Conservation (phyloP, 1,140 invertebrate genomes). For the Drosophila pachea region DNA sequence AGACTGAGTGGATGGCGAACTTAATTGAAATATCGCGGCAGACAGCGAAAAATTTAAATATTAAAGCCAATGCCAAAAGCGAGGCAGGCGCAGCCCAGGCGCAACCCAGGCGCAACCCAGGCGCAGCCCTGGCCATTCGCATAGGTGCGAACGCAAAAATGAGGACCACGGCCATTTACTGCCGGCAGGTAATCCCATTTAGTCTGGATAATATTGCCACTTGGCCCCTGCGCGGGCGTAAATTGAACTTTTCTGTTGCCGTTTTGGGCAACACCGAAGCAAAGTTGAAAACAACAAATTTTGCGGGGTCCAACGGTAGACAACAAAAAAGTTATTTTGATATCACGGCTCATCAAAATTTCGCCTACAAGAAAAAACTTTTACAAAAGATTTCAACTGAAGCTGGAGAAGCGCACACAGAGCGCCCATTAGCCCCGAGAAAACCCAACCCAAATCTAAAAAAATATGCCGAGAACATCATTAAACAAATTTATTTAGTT, state of each 20-base stretch:
- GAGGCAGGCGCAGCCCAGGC: not conserved
- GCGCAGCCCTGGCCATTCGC: not conserved
- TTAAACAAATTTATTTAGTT: no score
- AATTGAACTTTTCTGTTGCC: conserved; percentile 57
- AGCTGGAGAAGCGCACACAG: conserved; percentile 50
- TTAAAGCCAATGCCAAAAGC: not conserved
- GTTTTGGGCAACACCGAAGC: conserved; percentile 2
- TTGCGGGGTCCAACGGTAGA: conserved; percentile 22
- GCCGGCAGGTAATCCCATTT: conserved; percentile 70
- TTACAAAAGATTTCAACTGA: conserved; percentile 56
- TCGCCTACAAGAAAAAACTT: conserved; percentile 73
- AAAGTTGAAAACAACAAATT: conserved; percentile 18
- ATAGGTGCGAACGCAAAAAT: conserved; percentile 57
- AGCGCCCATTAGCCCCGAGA: conserved; percentile 24
- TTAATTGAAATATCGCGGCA: conserved; percentile 70
- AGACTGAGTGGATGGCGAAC: conserved; percentile 27
- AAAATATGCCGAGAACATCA: not conserved
- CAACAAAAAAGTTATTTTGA: conserved; percentile 64
- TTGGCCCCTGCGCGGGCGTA: conserved; percentile 43
- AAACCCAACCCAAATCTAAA: not conserved
- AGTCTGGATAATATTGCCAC: conserved; percentile 63
- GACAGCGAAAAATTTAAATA: conserved; percentile 62
- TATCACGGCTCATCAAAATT: conserved; percentile 71
- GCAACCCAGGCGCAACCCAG: conserved; percentile 2
- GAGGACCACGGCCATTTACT: conserved; percentile 60